Conservation (phyloP, 2,888 invertebrate species). For the Melinopterus prodromus region DNA sequence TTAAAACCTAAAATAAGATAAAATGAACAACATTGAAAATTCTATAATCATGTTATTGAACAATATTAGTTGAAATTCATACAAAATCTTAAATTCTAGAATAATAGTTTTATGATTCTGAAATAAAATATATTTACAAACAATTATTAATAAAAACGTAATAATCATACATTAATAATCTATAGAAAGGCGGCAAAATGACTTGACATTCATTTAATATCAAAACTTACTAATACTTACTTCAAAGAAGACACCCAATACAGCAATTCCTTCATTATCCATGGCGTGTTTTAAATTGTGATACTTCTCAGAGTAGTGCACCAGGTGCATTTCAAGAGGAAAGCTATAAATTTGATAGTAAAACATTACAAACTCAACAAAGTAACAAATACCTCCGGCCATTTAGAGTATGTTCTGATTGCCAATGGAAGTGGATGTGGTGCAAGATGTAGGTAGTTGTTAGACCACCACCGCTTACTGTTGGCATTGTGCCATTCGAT, state of each 20-base stretch:
- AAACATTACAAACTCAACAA: background rate
- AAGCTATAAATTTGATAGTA: slow-evolving; percentile 58
- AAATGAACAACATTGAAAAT: too few species aligned
- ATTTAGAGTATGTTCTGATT: slow-evolving; percentile 82
- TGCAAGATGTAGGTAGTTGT: slow-evolving; percentile 68
- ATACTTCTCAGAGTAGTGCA: slow-evolving; percentile 67
- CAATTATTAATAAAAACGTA: too few species aligned
- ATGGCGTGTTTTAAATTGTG: slow-evolving; percentile 63
- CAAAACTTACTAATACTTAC: slow-evolving; percentile 39
- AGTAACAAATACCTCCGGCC: slow-evolving; percentile 57
- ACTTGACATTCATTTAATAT: too few species aligned
- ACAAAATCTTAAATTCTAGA: too few species aligned
- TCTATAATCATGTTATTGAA: too few species aligned
- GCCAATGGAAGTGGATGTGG: slow-evolving; percentile 87
- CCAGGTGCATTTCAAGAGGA: slow-evolving; percentile 72
- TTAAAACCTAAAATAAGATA: too few species aligned
- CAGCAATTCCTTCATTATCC: slow-evolving; percentile 68
- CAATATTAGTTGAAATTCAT: too few species aligned
- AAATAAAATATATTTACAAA: too few species aligned
- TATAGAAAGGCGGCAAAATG: too few species aligned
- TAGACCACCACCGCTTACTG: slow-evolving; percentile 67
- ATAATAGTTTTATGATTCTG: too few species aligned
- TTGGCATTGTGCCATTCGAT: slow-evolving; percentile 47
- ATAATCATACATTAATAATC: too few species aligned
- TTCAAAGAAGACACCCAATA: slow-evolving; percentile 71